Evolutionary conservation across 2,113 vertebrate genomes (phyloP).

Genomic region (Colistium nudipinnis): DNA sequence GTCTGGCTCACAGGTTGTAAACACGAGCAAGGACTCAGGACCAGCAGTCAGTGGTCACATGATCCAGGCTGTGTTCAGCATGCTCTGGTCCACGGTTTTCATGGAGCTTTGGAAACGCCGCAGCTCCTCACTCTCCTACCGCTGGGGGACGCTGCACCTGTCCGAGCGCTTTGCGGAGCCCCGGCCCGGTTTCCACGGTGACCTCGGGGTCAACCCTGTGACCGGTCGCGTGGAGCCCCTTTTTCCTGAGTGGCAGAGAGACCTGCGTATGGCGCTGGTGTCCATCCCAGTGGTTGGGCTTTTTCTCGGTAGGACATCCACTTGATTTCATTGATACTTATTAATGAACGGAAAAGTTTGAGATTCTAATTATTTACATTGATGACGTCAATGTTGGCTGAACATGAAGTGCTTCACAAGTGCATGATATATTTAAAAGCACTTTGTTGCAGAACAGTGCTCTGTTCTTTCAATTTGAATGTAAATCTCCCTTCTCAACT

Average conservation of each 20-base stretch:
- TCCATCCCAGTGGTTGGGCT: slow-evolving; percentile 81
- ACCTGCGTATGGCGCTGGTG: slow-evolving; percentile 77
- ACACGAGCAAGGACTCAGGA: slow-evolving; percentile 31
- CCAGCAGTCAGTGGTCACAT: slow-evolving; percentile 74
- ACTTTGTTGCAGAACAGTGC: neutral
- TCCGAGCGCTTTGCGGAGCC: slow-evolving; percentile 82
- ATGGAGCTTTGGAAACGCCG: slow-evolving; percentile 86
- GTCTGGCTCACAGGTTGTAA: slow-evolving; percentile 3
- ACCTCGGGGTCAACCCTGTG: slow-evolving; percentile 79
- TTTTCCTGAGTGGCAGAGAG: slow-evolving; percentile 80
- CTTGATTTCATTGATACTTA: neutral
- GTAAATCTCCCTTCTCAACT: neutral
- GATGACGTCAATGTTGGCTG: too few relatives aligned
- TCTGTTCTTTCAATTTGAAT: too few relatives aligned
- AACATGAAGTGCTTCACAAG: too few relatives aligned
- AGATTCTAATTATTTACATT: too few relatives aligned
- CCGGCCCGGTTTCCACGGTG: slow-evolving; percentile 79
- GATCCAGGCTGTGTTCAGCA: slow-evolving; percentile 83
- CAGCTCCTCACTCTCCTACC: slow-evolving; percentile 78
- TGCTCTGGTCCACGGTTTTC: slow-evolving; percentile 85
- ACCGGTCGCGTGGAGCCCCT: slow-evolving; percentile 81
- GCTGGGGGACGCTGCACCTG: slow-evolving; percentile 80
- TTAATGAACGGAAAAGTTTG: too few relatives aligned
- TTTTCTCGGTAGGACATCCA: slow-evolving; percentile 71
- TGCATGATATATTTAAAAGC: neutral